These are phyloP conservation scores for Cantharis flavilabris DNA, from an alignment of 2,888 invertebrate genomes.

Conservation along the genomic window DNA sequence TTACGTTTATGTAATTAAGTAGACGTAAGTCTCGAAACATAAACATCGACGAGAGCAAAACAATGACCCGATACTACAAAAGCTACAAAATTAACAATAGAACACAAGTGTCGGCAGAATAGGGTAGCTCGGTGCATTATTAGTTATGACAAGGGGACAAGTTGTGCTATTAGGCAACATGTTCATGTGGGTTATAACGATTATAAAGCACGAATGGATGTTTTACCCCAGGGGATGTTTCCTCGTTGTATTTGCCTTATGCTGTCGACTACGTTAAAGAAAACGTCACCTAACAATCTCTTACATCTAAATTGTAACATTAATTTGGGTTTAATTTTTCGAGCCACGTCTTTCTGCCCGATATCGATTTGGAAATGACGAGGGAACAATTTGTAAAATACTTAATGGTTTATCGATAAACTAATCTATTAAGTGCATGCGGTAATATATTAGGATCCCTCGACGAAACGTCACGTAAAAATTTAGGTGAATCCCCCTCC, in stretches of 20 bases:
- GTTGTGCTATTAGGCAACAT: constrained; percentile 45
- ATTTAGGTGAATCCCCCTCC: constrained; percentile 18
- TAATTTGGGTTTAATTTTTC: not conserved
- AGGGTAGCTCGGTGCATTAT: constrained; percentile 22
- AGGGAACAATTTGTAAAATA: not conserved
- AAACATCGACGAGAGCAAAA: constrained; percentile 8
- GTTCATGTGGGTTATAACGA: constrained; percentile 45
- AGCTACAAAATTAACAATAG: constrained; percentile 27
- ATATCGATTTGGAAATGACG: not conserved
- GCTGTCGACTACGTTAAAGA: not conserved
- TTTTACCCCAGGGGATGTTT: constrained; percentile 17
- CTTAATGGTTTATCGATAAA: not conserved
- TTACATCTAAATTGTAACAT: not conserved
- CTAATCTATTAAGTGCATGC: not conserved
- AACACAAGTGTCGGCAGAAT: constrained; percentile 21
- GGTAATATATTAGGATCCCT: not conserved
- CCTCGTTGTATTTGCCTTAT: constrained; percentile 12
- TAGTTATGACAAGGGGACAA: constrained; percentile 43
- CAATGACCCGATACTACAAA: constrained; percentile 7
- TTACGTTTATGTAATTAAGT: not conserved
- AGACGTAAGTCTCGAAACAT: not conserved
- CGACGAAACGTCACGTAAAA: constrained; percentile 12
- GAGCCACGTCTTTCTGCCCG: not conserved
- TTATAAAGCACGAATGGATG: constrained; percentile 39
- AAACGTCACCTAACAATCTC: not conserved